phyloP scores from a whole-genome alignment of 37 sponge, comb jelly and placozoan genomes.

The Hexactinellida sp. region DNA sequence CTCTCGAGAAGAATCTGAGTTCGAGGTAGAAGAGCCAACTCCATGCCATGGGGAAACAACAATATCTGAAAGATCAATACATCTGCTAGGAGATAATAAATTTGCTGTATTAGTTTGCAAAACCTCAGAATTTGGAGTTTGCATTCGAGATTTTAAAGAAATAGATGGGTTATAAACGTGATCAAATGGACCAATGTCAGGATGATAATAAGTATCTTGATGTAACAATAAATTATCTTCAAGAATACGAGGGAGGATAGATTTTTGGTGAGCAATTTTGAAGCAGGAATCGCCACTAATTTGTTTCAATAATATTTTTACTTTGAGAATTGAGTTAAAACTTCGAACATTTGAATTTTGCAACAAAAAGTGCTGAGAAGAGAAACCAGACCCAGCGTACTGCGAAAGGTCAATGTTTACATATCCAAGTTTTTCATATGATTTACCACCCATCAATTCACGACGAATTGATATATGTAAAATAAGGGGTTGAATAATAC shows the following conservation, averaged over 20 bases:
- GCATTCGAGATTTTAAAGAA: background rate
- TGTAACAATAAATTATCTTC: background rate
- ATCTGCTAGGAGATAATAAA: background rate
- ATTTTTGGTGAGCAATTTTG: background rate
- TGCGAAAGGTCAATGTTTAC: background rate
- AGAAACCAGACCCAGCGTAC: background rate
- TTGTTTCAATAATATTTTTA: background rate
- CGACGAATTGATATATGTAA: background rate
- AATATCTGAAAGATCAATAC: background rate
- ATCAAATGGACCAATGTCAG: background rate
- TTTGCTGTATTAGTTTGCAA: background rate
- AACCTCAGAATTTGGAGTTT: background rate
- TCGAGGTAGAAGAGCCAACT: background rate
- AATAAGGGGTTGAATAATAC: background rate
- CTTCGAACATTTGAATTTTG: background rate
- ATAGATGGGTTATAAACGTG: background rate
- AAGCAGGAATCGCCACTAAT: background rate
- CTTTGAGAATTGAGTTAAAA: background rate
- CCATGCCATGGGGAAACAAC: background rate
- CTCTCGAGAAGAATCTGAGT: background rate
- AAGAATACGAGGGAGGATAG: background rate
- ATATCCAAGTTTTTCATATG: slow-evolving; percentile 3
- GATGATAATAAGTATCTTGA: background rate
- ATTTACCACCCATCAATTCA: background rate
- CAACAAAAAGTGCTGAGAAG: background rate